These are phyloP conservation scores for Zophobas morio DNA, from an alignment of 1,140 invertebrate species.

Conservation along the genomic window DNA sequence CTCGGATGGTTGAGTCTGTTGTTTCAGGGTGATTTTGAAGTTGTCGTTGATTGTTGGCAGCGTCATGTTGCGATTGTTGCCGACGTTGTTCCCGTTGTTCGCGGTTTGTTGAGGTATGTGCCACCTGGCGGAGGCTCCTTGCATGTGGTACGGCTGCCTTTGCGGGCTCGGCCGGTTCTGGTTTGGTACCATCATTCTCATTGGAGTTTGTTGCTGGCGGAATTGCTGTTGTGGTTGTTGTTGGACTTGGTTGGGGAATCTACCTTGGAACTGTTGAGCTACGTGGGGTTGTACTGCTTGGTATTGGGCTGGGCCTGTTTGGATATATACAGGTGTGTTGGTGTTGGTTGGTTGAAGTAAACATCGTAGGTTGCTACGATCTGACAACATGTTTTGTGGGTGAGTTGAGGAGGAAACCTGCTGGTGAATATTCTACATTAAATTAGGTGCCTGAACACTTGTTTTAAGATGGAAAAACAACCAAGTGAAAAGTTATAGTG, in stretches of 20 bases:
- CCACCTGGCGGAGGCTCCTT: slow-evolving; percentile 71
- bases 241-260: slow-evolving; percentile 57
- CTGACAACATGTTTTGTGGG: slow-evolving; percentile 65
- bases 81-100: slow-evolving; percentile 53
- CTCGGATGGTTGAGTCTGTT: slow-evolving; percentile 65
- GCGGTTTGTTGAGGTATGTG: slow-evolving; percentile 76
- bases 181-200: slow-evolving; percentile 6
- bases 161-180: slow-evolving; percentile 47
- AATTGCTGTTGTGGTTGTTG: slow-evolving; percentile 34
- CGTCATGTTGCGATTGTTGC: slow-evolving; percentile 50
- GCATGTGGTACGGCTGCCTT: slow-evolving; percentile 12
- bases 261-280: slow-evolving; percentile 62
- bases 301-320: slow-evolving; percentile 65
- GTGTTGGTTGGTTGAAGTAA: slow-evolving; percentile 61
- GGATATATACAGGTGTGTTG: slow-evolving; percentile 64
- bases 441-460: too few relatives aligned
- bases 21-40: slow-evolving; percentile 77
- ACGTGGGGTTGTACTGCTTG: slow-evolving; percentile 65
- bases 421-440: not conserved
- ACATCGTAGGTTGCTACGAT: slow-evolving; percentile 63
- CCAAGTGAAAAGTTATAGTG: not conserved
- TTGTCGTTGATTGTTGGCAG: slow-evolving; percentile 63
- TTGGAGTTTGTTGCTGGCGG: slow-evolving; percentile 43
- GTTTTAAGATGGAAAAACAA: too few relatives aligned
- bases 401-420: slow-evolving; percentile 67